Evolutionary conservation across 2,888 invertebrate species (phyloP), one percentile per base, ranked within the genome.

Genomic region (Thera britannica): DNA sequence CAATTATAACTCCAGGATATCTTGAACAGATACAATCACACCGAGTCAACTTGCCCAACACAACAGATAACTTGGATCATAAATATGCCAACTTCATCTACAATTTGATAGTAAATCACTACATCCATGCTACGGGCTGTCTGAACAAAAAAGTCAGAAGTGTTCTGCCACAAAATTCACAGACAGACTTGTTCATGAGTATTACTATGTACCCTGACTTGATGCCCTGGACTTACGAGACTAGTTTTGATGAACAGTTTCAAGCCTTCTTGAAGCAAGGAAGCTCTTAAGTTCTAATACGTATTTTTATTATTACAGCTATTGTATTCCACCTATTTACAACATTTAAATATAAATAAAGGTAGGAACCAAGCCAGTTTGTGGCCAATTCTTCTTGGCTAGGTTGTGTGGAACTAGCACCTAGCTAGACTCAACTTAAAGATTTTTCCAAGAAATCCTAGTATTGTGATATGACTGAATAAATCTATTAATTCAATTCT

Each of bases 1-100:
- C 95, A 6, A 94, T 95, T 62, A 84, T 95, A 72, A 94, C 95
- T 54, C 81, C 87, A 64, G 94, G 90, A 12, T 95, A 95, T 71
- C 78, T 95, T 44, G 85, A 90, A 66, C 88, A 86, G 80, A 93
- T 95, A 65, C 88, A 83, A 72, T 89, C 90, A 7, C 83, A 85
- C 70, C 79, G 79, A 60, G 72, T 85, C 8, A 83, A 83, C 71
- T 78, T 84, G 36, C 88, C 89, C 0, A 91, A 87, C 71, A 90
- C 89, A 35, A 85, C 86, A 71, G 90, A 92, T 71, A 93, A 94
- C 71, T 80, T 94, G 70, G 94, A 94, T 69, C 90, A 88, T 71
- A 90, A 90, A 85, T 94, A 94, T 86, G 93, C 88, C 0, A 90
- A 89, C 72, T 94, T 92, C 72, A 90, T 94, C 61, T 94, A 94